These are phyloP conservation scores for Platalea minor DNA, from an alignment of 2,797 vertebrate genomes.

Conservation along the genomic window DNA sequence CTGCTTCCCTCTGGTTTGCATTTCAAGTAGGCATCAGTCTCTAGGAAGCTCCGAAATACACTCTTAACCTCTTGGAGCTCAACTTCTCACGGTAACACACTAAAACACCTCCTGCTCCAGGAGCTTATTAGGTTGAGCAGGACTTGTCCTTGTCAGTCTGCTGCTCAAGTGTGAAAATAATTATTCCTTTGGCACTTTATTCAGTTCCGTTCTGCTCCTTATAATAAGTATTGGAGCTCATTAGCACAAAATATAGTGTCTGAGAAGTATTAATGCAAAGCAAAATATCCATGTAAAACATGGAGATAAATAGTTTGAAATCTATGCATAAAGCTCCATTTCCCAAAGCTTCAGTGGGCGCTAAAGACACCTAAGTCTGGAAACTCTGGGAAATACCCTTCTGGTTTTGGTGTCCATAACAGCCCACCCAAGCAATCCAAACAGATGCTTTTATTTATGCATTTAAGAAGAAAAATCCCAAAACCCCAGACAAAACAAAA, in stretches of 20 bases:
- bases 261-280: background rate
- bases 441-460: background rate
- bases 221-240: background rate
- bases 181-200: constrained; percentile 18
- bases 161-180: constrained; percentile 20
- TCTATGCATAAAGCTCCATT: background rate
- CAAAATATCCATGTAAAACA: background rate
- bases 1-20: background rate
- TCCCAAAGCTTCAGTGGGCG: background rate
- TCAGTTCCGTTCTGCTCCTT: background rate
- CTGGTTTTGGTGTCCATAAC: background rate
- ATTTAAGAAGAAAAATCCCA: background rate
- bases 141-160: background rate
- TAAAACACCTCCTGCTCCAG: background rate
- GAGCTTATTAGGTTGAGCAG: constrained; percentile 1
- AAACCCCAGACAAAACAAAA: background rate
- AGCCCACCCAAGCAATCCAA: background rate
- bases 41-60: background rate
- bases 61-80: background rate
- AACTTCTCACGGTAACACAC: background rate
- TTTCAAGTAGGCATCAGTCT: background rate
- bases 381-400: background rate
- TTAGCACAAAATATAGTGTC: background rate
- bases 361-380: background rate
- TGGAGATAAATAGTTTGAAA: background rate